phyloP scores from a whole-genome alignment of 2,797 vertebrate species.

The Rhincodon typus region DNA sequence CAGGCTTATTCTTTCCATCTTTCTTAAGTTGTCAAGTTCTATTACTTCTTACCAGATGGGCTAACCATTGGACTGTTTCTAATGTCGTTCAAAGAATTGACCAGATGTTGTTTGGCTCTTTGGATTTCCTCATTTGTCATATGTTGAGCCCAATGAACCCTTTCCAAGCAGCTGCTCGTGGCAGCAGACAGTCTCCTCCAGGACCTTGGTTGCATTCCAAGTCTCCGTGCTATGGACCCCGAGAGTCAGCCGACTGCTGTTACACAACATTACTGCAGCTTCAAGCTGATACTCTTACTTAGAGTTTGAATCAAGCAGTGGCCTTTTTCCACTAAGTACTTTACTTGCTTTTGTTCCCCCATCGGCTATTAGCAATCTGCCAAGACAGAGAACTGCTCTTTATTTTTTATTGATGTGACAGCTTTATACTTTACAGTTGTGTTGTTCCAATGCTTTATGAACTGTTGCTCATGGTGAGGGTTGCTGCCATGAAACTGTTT shows the following conservation, averaged over 20 bases:
- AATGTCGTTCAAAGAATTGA: background rate
- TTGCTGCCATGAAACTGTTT: too few species aligned
- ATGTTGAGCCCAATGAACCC: background rate
- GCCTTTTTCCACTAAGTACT: background rate
- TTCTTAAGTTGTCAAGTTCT: background rate
- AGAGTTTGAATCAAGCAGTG: background rate
- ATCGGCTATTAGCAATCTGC: background rate
- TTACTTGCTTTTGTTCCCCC: background rate
- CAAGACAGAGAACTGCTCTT: background rate
- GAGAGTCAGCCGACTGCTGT: background rate
- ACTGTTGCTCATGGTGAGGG: too few species aligned
- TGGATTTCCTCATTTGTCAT: background rate
- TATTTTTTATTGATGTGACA: background rate
- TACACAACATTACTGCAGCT: background rate
- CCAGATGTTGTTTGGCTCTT: background rate
- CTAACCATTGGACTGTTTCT: too few species aligned
- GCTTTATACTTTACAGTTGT: background rate
- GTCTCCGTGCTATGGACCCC: background rate
- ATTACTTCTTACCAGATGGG: background rate
- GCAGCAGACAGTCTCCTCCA: too few species aligned
- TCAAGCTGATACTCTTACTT: background rate
- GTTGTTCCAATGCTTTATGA: too few species aligned
- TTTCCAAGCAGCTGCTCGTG: background rate
- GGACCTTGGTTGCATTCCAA: constrained; percentile 15
- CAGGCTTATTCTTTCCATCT: background rate